Percentiles rank a stretch among this genome's conserved stretches.
Conservation (phyloP, 2,113 vertebrate species). For the Nannobrachium achirus region DNA sequence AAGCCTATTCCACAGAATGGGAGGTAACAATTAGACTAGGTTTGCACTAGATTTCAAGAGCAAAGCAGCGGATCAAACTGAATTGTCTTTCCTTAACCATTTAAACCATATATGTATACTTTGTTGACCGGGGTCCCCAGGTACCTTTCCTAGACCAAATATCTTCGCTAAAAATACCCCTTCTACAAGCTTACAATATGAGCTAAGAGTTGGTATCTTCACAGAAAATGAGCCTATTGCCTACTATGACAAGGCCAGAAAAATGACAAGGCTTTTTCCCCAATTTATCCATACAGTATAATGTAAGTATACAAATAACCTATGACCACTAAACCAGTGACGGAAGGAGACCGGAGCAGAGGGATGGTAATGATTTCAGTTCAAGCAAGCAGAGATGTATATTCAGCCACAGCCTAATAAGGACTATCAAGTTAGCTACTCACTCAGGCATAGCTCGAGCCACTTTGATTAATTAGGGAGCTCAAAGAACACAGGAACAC, state of each 20-base stretch:
- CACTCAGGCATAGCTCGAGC: conserved; percentile 32
- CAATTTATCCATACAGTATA: too few species aligned
- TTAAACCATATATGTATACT: too few species aligned
- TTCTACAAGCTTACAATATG: background rate
- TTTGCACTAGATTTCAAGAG: background rate
- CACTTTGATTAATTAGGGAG: conserved; percentile 29
- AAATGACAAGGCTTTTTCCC: too few species aligned
- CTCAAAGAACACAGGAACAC: conserved; percentile 12
- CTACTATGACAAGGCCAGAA: background rate
- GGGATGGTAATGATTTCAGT: conserved; percentile 17
- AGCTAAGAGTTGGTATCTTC: too few species aligned
- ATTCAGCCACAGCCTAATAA: conserved; percentile 33
- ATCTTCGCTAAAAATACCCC: too few species aligned
- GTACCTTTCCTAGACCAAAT: too few species aligned
- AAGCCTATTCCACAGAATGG: background rate
- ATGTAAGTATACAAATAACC: background rate
- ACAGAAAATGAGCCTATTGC: background rate
- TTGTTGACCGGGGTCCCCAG: too few species aligned
- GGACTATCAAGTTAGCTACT: conserved; percentile 14
- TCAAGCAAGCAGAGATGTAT: conserved; percentile 46
- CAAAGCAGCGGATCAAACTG: background rate
- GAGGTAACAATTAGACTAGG: background rate
- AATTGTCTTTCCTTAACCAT: conserved; percentile 7
- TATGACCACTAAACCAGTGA: background rate
- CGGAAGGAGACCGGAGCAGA: conserved; percentile 24